These are phyloP conservation scores for Halcyon smyrnensis DNA, from an alignment of 2,797 vertebrate species.

Conservation along the genomic window DNA sequence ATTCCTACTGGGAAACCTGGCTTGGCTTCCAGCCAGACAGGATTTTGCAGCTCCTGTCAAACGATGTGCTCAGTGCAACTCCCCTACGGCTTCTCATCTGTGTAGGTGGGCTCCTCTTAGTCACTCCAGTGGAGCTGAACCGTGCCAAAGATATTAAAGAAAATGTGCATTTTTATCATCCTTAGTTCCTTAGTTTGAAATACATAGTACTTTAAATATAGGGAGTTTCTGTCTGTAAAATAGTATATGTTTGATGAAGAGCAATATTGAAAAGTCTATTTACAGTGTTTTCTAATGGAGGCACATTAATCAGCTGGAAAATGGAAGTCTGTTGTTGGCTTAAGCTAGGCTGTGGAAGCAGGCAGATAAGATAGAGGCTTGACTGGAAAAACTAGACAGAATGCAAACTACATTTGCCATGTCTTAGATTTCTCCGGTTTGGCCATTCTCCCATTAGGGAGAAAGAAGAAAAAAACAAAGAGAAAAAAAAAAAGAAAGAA, in stretches of 20 bases:
- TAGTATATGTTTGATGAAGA: background rate
- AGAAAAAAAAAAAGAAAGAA: background rate
- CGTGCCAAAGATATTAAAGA: background rate
- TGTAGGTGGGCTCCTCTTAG: slow-evolving; percentile 51
- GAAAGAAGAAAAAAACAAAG: too few relatives aligned
- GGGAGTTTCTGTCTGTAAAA: background rate
- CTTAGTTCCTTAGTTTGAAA: slow-evolving; percentile 1
- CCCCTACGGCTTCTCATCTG: background rate
- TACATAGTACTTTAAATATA: background rate
- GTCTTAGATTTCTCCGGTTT: background rate
- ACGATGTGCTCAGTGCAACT: background rate
- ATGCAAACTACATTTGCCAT: background rate
- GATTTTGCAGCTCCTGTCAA: slow-evolving; percentile 18
- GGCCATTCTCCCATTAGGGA: background rate
- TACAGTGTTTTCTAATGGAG: background rate
- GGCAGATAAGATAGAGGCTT: background rate
- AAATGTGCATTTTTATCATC: background rate
- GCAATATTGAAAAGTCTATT: background rate
- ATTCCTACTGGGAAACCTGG: slow-evolving; percentile 39
- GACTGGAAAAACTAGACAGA: background rate
- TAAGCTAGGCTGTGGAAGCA: background rate
- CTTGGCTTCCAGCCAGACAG: slow-evolving; percentile 12
- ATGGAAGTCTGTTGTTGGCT: background rate
- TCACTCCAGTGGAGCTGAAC: background rate
- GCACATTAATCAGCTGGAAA: background rate